Conservation (phyloP, 1,140 invertebrate genomes). For the Chionoecetes opilio region DNA sequence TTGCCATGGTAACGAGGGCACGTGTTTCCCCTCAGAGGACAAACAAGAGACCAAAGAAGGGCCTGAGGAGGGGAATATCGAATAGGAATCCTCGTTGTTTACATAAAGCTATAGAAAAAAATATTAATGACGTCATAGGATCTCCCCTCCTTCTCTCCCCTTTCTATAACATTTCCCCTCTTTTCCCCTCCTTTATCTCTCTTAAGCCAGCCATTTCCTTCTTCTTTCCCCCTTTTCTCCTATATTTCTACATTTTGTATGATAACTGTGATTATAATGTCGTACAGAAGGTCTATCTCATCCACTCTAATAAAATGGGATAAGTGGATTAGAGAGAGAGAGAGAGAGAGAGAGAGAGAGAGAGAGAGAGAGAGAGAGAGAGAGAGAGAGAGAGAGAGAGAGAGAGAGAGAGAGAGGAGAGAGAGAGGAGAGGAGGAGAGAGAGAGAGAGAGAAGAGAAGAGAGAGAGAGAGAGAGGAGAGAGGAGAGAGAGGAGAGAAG, state of each 20-base stretch:
- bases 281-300: background rate
- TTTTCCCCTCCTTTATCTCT: background rate
- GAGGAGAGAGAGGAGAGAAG: background rate
- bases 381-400: conserved; percentile 52
- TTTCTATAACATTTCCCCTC: background rate
- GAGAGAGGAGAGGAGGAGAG: background rate
- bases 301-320: background rate
- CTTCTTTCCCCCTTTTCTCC: background rate
- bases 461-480: background rate
- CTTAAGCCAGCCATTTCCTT: background rate
- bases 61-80: background rate
- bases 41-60: background rate
- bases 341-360: conserved; percentile 6
- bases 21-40: too few species aligned
- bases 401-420: too few species aligned
- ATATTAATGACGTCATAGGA: too few species aligned
- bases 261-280: background rate
- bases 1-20: conserved; percentile 19
- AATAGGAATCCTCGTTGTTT: background rate
- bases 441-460: background rate
- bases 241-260: background rate
- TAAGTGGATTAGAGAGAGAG: background rate
- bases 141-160: background rate
- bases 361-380: conserved; percentile 51
- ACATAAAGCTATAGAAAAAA: background rate